Evolutionary conservation across 30 jellyfish, hydroid and myxozoan genomes (phyloP), one percentile per base, ranked within the genome.

Genomic region (Chironex yamaguchii): DNA sequence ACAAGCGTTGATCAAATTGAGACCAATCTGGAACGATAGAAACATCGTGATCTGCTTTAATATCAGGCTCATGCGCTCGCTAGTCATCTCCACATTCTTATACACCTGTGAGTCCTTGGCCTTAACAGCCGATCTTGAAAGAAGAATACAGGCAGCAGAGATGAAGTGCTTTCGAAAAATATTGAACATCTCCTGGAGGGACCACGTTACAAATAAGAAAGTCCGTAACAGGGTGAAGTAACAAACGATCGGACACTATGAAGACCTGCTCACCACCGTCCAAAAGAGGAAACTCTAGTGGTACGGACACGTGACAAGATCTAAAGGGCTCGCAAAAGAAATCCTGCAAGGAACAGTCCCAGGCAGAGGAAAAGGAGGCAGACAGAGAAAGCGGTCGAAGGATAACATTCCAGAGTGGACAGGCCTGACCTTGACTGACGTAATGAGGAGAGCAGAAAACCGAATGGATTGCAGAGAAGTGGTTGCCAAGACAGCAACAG

Each of bases 21-120:
- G 34, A 3, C 22, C 29, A 79, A 71, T 71, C 23, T 71, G 85
- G 80, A 34, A 34, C 4, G 85, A 34, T 52, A 71, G 54, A 52
- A 34, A 31, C 23, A 34, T 71, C 3, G 12, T 12, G 11, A 79
- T 71, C 85, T 3, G 29, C 9, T 32, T 79, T 20, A 71, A 71
- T 29, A 35, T 71, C 22, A 71, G 85, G 35, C 85, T 71, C 17
- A 29, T 71, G 85, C 85, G 85, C 29, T 34, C 85, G 72, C 4
- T 71, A 14, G 85, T 71, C 81, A 31, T 29, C 27, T 31, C 81
- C 25, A 34, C 50, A 48, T 75, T 75, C 27, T 17, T 75, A 25
- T 49, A 75, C 30, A 62, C 86, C 65, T 75, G 86, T 50, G 88
- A 75, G 30, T n/a, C 88, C 9, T 75, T 84, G 88, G 50, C 88